Evolutionary conservation across 2,113 vertebrate genomes (phyloP).

Genomic region (Brienomyrus longianalis): DNA sequence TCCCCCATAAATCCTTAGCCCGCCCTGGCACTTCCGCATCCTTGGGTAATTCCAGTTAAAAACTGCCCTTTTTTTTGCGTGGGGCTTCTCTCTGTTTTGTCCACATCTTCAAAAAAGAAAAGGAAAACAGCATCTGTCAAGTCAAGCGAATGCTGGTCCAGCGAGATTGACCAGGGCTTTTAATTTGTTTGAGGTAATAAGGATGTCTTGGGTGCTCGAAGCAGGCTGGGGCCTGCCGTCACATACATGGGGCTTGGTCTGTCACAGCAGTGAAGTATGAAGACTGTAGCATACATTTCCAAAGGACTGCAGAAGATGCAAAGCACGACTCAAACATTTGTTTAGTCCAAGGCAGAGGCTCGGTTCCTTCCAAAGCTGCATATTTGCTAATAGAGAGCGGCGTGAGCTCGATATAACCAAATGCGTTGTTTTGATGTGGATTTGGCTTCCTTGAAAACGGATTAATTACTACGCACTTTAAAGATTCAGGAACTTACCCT

Average conservation of each 20-base stretch:
- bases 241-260: neutral
- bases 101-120: neutral
- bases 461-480: slow-evolving; percentile 12
- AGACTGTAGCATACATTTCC: neutral
- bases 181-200: neutral
- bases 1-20: slow-evolving; percentile 53
- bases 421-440: neutral
- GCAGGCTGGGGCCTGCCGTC: neutral
- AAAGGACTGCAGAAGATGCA: neutral
- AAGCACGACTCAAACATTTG: neutral
- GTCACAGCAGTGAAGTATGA: neutral
- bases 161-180: neutral
- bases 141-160: neutral
- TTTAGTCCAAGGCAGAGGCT: neutral
- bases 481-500: slow-evolving; percentile 2
- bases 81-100: slow-evolving; percentile 16
- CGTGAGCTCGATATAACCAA: neutral
- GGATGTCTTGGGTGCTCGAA: neutral
- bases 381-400: neutral
- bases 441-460: neutral
- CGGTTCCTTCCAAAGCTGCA: neutral
- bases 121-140: neutral
- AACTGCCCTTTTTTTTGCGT: slow-evolving; percentile 36
- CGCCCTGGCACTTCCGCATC: slow-evolving; percentile 53
- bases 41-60: slow-evolving; percentile 66